Evolutionary conservation across 2,113 vertebrate species (phyloP), one percentile per base, ranked within the genome.

Genomic region (Clinocottus analis): DNA sequence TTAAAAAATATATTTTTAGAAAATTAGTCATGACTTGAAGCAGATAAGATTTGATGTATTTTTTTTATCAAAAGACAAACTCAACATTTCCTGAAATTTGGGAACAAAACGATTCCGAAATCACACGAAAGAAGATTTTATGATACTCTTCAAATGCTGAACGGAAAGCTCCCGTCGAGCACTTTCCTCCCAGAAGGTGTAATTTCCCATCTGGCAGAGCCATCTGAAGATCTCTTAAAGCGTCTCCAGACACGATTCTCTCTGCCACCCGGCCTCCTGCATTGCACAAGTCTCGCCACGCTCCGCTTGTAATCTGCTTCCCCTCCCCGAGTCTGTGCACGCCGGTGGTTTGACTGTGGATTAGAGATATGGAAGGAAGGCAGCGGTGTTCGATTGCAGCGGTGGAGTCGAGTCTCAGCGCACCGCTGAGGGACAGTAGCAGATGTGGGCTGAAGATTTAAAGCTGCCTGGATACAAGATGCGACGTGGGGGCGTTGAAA

Each of bases 371-470:
- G 86, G 77, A 58, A 41, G 58, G 73, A 67, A 66, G 72, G 61
- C 33, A 14, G 7, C 61, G 81, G 88, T 84, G 73, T 90, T 74
- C 1, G 69, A 74, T 90, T 87, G 75, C 90, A 77, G 74, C 62
- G 10, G 25, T n/a, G 25, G 75, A 78, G 73, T 85, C 82, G 66
- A 76, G 84, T 87, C 79, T n/a, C n/a, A n/a, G n/a, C n/a, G n/a
- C n/a, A n/a, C n/a, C n/a, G 78, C 67, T 1, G 25, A 80, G 60
- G 43, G 63, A 75, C 67, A 17, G 83, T 69, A 62, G 72, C 80
- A 83, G 85, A 90, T 89, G 84, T 77, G 72, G 58, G 77, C 71
- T 2, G 5, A 29, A 87, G 89, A 87, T 91, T 88, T 85, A 77
- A 56, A 39, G 85, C 74, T 16, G 73, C 76, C 74, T 43, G 41